phyloP scores from a whole-genome alignment of 2,113 vertebrate species.

The Dissostichus mawsoni region DNA sequence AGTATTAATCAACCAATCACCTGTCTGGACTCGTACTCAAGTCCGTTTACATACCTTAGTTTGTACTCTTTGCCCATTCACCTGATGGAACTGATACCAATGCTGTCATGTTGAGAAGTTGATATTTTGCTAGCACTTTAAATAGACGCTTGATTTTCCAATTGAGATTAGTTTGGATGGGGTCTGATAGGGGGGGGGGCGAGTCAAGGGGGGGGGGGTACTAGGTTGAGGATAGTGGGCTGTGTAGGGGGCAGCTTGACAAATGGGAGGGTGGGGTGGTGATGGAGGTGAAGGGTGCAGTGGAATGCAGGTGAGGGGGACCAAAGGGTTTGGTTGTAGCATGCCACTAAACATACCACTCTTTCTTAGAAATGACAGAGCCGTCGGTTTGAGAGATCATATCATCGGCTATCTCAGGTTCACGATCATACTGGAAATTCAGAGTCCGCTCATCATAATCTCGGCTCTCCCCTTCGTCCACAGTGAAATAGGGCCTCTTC shows the following conservation, averaged over 20 bases:
- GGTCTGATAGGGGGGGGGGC: slow-evolving; percentile 58
- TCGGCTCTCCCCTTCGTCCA: slow-evolving; percentile 93
- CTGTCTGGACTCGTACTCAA: slow-evolving; percentile 54
- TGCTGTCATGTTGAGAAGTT: slow-evolving; percentile 61
- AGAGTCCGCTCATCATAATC: slow-evolving; percentile 95
- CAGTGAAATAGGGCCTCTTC: slow-evolving; percentile 98
- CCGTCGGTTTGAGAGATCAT: slow-evolving; percentile 99
- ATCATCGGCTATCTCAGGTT: slow-evolving; percentile 94
- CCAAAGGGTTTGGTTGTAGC: slow-evolving; percentile 63
- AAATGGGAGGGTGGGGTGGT: slow-evolving; percentile 54
- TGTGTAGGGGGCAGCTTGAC: slow-evolving; percentile 53
- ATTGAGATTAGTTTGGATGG: slow-evolving; percentile 69
- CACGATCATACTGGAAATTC: slow-evolving; percentile 95
- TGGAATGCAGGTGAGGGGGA: slow-evolving; percentile 65
- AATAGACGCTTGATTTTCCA: slow-evolving; percentile 65
- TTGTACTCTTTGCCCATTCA: slow-evolving; percentile 68
- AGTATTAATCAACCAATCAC: slow-evolving; percentile 74
- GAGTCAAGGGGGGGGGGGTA: neutral
- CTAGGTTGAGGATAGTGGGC: slow-evolving; percentile 20
- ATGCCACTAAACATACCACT: slow-evolving; percentile 97
- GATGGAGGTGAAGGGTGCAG: slow-evolving; percentile 54
- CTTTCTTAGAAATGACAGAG: slow-evolving; percentile 99
- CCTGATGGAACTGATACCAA: slow-evolving; percentile 65
- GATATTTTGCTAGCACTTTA: slow-evolving; percentile 66
- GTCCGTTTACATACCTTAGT: slow-evolving; percentile 69